Percentiles rank a stretch among this genome's conserved stretches.
These are phyloP conservation scores for Campylomormyrus numenius DNA, from an alignment of 2,113 vertebrate species.

Conservation along the genomic window DNA sequence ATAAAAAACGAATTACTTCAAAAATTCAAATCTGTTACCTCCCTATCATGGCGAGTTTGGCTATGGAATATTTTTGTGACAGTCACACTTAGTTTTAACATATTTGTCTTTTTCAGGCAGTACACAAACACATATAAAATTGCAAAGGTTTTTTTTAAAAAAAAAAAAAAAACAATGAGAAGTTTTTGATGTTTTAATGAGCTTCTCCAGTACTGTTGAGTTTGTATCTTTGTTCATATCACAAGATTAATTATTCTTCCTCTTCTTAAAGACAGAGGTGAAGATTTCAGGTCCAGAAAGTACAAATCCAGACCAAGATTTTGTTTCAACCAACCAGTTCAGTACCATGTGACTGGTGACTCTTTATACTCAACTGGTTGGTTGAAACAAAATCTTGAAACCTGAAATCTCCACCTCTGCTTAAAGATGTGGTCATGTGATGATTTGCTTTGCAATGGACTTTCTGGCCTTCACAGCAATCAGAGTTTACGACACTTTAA, in stretches of 20 bases:
- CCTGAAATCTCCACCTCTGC: conserved; percentile 24
- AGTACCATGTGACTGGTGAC: too few species aligned
- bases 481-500: conserved; percentile 86
- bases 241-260: conserved; percentile 99
- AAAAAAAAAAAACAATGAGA: conserved; percentile 62
- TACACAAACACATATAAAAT: neutral
- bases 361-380: too few species aligned
- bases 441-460: conserved; percentile 74
- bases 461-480: conserved; percentile 56
- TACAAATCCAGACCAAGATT: too few species aligned
- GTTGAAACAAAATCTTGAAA: too few species aligned
- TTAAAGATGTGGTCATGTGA: neutral
- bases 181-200: conserved; percentile 99
- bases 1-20: neutral
- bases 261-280: conserved; percentile 49
- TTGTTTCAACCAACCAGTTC: too few species aligned
- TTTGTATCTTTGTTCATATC: conserved; percentile 99
- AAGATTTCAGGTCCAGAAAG: too few species aligned
- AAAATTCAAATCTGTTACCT: neutral
- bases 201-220: conserved; percentile 99
- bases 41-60: neutral
- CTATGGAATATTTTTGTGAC: neutral
- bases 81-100: neutral
- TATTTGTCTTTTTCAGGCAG: neutral
- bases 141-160: conserved; percentile 25